Evolutionary conservation across 1,140 invertebrate genomes (phyloP).

Genomic region (Hesperophylax magnus): DNA sequence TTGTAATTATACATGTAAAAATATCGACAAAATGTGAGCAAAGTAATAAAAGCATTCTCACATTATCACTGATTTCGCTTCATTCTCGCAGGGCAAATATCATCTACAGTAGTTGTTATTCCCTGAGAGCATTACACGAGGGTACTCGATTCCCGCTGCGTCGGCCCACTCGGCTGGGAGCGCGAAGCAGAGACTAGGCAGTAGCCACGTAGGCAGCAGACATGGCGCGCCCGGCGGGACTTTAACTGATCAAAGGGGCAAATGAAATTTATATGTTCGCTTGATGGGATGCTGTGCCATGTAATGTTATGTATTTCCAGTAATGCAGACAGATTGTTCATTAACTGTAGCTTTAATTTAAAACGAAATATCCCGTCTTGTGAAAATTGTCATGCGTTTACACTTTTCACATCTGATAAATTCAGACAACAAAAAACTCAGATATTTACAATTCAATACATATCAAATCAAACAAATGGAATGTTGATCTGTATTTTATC

Average conservation of each 20-base stretch:
- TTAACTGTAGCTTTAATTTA: not conserved
- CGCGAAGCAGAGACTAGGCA: not conserved
- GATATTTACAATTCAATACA: too few species aligned
- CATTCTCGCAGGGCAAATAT: not conserved
- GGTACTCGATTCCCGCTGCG: slow-evolving; percentile 17
- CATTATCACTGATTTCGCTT: not conserved
- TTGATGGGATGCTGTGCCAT: not conserved
- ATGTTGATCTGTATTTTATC: too few species aligned
- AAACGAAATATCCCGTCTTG: not conserved
- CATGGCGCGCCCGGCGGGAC: not conserved
- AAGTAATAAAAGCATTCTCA: not conserved
- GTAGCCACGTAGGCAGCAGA: not conserved
- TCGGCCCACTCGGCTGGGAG: not conserved
- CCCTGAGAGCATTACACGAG: not conserved
- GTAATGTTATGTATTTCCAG: not conserved
- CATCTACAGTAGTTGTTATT: not conserved
- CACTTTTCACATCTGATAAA: too few species aligned
- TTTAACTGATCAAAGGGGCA: not conserved
- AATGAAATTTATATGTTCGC: slow-evolving; percentile 8
- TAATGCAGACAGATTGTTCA: not conserved
- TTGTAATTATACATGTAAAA: too few species aligned
- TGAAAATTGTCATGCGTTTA: too few species aligned
- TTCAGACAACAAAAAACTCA: too few species aligned
- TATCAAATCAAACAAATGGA: too few species aligned
- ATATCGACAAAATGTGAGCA: too few species aligned